Conservation (phyloP, 1,140 invertebrate species). For the Cydia strobilella region DNA sequence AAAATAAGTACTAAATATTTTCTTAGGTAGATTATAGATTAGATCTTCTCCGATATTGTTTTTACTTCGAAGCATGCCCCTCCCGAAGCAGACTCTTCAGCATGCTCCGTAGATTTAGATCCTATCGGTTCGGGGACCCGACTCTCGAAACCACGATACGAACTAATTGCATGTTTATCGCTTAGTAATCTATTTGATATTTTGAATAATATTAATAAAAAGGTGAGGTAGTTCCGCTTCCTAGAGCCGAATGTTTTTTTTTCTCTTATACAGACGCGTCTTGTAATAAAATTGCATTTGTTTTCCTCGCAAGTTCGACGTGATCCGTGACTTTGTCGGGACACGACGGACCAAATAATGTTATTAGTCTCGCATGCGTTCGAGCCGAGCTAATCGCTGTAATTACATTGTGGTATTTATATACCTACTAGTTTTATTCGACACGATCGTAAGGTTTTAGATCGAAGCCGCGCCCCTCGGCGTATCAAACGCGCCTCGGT, state of each 20-base stretch:
- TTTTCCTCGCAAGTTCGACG: background rate
- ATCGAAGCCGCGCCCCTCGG: background rate
- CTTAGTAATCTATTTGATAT: conserved; percentile 43
- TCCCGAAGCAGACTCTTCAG: conserved; percentile 55
- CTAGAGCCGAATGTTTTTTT: conserved; percentile 18
- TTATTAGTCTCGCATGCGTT: conserved; percentile 24
- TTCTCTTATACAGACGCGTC: conserved; percentile 12
- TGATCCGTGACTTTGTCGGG: conserved; percentile 13
- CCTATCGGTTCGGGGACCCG: conserved; percentile 42
- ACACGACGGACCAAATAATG: background rate
- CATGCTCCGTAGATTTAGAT: conserved; percentile 62
- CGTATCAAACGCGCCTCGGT: background rate
- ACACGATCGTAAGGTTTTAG: conserved; percentile 16
- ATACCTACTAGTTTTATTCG: background rate
- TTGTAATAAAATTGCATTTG: background rate
- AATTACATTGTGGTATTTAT: conserved; percentile 13
- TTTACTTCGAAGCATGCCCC: conserved; percentile 64
- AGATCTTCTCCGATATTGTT: conserved; percentile 46
- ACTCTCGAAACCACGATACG: conserved; percentile 47
- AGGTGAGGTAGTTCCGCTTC: conserved; percentile 19
- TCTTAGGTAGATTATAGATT: conserved; percentile 58
- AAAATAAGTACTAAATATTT: conserved; percentile 58
- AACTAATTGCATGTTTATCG: conserved; percentile 70
- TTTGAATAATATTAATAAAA: background rate
- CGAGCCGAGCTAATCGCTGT: conserved; percentile 21